phyloP scores from a whole-genome alignment of 2,888 invertebrate genomes.

The Linnaemya vulpina region DNA sequence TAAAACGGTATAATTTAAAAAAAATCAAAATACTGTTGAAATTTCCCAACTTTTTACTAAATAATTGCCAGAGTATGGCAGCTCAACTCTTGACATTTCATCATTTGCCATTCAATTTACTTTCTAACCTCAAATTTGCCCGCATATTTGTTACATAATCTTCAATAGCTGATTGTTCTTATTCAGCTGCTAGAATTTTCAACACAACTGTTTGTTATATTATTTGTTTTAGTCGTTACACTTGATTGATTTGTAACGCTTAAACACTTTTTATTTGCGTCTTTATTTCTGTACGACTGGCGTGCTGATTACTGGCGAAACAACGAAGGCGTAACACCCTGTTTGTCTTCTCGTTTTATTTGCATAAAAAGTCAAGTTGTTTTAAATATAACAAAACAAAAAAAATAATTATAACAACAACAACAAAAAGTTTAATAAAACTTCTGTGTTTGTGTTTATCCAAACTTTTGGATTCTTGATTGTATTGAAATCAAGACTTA shows the following conservation, averaged over 20 bases:
- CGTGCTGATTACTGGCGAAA: constrained; percentile 12
- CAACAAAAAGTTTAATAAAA: constrained; percentile 8
- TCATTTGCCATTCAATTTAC: too few relatives aligned
- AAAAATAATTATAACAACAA: too few relatives aligned
- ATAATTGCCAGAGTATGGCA: too few relatives aligned
- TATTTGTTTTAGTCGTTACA: constrained; percentile 59
- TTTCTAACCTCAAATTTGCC: too few relatives aligned
- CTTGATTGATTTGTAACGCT: constrained; percentile 68
- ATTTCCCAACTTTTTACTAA: too few relatives aligned
- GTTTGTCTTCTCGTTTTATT: constrained; percentile 23
- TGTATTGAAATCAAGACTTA: constrained; percentile 36
- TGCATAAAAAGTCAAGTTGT: constrained; percentile 48
- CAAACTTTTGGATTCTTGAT: constrained; percentile 44
- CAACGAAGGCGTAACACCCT: background rate
- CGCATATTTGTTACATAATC: background rate
- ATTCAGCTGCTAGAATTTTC: constrained; percentile 25
- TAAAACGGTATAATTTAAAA: too few relatives aligned
- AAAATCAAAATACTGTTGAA: too few relatives aligned
- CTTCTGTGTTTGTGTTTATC: background rate
- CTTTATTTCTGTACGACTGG: constrained; percentile 12
- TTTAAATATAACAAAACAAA: background rate
- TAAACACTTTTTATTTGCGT: constrained; percentile 49
- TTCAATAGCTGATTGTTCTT: background rate
- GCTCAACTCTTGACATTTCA: too few relatives aligned
- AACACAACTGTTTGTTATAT: constrained; percentile 10